Percentiles rank a stretch among this genome's conserved stretches.
Conservation (phyloP, 2,888 invertebrate species). For the Dinocampus coccinellae region DNA sequence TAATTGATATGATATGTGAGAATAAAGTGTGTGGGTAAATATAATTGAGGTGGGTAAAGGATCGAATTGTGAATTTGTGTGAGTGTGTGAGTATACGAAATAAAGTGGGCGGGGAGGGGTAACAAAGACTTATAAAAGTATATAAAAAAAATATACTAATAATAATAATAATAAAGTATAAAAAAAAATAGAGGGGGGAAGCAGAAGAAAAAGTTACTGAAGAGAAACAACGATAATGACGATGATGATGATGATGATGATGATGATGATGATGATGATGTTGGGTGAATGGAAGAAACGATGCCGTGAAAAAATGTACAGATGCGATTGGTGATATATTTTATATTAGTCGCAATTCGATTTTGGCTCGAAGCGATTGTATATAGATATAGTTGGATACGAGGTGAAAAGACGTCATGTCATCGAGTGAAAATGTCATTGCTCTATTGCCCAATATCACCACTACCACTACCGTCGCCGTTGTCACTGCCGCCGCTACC, state of each 20-base stretch:
- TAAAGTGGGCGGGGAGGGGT: too few relatives aligned
- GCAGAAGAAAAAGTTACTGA: not conserved
- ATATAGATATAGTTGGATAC: not conserved
- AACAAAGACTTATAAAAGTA: too few relatives aligned
- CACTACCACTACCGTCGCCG: not conserved
- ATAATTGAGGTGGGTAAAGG: not conserved
- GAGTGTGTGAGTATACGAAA: too few relatives aligned
- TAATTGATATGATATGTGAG: not conserved
- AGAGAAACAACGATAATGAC: not conserved
- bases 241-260: too few relatives aligned
- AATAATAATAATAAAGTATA: not conserved
- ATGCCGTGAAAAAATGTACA: conserved; percentile 17
- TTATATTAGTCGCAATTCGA: conserved; percentile 12
- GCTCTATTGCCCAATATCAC: conserved; percentile 12
- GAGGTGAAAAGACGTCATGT: conserved; percentile 15
- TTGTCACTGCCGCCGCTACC: too few relatives aligned
- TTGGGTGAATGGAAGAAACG: conserved; percentile 9
- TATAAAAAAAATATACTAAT: too few relatives aligned
- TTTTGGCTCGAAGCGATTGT: conserved; percentile 19
- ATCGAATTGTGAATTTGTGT: not conserved
- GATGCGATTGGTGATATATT: conserved; percentile 24
- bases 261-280: not conserved
- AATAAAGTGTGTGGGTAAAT: not conserved
- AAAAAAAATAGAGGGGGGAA: not conserved
- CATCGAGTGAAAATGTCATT: conserved; percentile 25